These are phyloP conservation scores for Uria aalge DNA, from an alignment of 2,113 vertebrate genomes.

Conservation along the genomic window DNA sequence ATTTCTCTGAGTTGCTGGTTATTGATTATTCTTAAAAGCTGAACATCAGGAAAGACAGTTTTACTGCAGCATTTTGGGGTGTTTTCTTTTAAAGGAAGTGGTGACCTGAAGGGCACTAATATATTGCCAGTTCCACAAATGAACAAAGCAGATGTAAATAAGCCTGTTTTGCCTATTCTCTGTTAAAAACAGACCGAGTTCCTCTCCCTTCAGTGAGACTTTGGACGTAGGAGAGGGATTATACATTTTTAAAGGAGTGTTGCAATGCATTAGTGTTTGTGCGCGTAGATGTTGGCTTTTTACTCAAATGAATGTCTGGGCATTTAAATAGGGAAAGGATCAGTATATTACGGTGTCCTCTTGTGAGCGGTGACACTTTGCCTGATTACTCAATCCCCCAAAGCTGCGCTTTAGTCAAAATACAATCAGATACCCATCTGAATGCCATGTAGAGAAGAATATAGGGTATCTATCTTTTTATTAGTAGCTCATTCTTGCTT, in stretches of 20 bases:
- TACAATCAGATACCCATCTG: neutral
- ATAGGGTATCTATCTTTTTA: neutral
- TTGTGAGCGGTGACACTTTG: neutral
- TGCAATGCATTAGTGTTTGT: neutral
- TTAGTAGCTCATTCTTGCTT: neutral
- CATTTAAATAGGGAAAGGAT: neutral
- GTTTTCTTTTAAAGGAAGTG: neutral
- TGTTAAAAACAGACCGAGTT: neutral
- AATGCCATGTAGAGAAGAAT: fast-evolving
- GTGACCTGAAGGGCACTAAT: neutral
- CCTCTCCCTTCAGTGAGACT: neutral
- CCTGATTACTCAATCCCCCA: neutral
- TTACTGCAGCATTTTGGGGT: neutral
- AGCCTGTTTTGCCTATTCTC: neutral
- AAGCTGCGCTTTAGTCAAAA: neutral
- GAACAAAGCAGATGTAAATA: neutral
- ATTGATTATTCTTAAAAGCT: neutral
- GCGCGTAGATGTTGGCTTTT: neutral
- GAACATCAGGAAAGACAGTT: neutral
- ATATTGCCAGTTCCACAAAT: neutral
- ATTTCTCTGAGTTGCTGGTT: neutral
- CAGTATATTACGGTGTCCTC: neutral
- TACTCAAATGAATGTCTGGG: neutral
- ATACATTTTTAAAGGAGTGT: neutral
- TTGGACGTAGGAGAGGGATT: neutral